These are phyloP conservation scores for Xylocampa areola DNA, from an alignment of 2,888 invertebrate genomes.

Conservation along the genomic window DNA sequence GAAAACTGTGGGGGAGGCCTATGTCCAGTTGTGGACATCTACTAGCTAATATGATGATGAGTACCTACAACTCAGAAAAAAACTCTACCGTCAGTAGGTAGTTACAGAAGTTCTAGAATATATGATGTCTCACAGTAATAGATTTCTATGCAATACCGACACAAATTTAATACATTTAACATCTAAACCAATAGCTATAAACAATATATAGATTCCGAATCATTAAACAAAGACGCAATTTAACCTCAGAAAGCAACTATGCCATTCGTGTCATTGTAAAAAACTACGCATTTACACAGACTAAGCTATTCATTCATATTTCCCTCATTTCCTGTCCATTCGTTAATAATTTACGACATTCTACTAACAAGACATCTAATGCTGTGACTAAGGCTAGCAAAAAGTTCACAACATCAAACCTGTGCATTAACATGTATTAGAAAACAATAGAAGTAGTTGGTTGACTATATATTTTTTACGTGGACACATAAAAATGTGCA, in stretches of 20 bases:
- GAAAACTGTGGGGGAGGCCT: too few species aligned
- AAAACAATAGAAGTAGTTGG: constrained; percentile 47
- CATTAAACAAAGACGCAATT: constrained; percentile 7
- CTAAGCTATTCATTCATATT: constrained; percentile 36
- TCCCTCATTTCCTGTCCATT: constrained; percentile 32
- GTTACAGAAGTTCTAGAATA: too few species aligned
- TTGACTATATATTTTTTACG: constrained; percentile 23
- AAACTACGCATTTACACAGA: constrained; percentile 17
- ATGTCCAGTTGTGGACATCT: too few species aligned
- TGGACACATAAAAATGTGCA: constrained; percentile 37
- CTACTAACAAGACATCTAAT: constrained; percentile 22
- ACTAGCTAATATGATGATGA: too few species aligned
- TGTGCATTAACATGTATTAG: constrained; percentile 38
- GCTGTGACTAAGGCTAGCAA: constrained; percentile 22
- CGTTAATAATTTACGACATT: constrained; percentile 39
- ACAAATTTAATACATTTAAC: not conserved
- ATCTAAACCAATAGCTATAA: not conserved
- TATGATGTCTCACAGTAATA: too few species aligned
- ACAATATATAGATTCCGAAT: not conserved
- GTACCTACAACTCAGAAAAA: too few species aligned
- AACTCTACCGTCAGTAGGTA: too few species aligned
- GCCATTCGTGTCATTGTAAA: constrained; percentile 10
- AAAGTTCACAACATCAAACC: constrained; percentile 33
- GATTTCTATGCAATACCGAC: not conserved
- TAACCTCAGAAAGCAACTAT: constrained; percentile 16